Evolutionary conservation across 1,140 invertebrate genomes (phyloP).

Genomic region (Trichonephila inaurata): DNA sequence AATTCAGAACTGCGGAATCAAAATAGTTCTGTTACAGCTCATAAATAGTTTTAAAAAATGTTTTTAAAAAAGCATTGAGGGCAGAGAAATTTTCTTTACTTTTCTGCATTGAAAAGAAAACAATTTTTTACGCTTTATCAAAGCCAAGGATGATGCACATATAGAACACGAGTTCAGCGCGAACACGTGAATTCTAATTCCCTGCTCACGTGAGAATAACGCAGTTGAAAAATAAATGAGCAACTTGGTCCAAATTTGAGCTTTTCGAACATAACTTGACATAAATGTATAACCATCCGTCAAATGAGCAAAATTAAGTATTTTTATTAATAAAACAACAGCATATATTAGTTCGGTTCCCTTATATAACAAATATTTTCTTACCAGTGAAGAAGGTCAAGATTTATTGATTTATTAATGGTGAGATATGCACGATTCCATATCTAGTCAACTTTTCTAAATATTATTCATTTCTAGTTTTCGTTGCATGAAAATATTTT

Average conservation of each 20-base stretch:
- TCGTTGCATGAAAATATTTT: no score
- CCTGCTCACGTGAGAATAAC: neutral
- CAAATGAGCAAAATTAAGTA: neutral
- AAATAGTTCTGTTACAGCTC: no score
- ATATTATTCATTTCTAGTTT: no score
- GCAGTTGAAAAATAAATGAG: neutral
- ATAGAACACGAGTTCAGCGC: neutral
- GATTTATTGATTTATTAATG: no score
- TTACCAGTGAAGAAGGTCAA: no score
- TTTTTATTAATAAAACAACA: neutral
- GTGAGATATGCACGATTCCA: no score
- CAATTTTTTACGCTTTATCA: neutral
- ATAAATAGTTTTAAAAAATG: no score
- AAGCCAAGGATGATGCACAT: constrained; percentile 25
- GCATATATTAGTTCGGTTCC: neutral
- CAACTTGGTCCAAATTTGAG: neutral
- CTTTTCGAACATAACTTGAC: neutral
- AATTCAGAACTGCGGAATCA: no score
- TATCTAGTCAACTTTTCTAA: no score
- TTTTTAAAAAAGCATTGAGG: neutral
- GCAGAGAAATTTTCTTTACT: neutral
- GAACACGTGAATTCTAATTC: constrained; percentile 19
- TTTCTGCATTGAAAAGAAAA: neutral
- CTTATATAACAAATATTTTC: no score
- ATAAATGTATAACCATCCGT: constrained; percentile 21